A percentile compares a stretch with the other conserved stretches of the same genome.
phyloP scores from a whole-genome alignment of 1,140 invertebrate genomes.

The Stratiolaelaps scimitus region DNA sequence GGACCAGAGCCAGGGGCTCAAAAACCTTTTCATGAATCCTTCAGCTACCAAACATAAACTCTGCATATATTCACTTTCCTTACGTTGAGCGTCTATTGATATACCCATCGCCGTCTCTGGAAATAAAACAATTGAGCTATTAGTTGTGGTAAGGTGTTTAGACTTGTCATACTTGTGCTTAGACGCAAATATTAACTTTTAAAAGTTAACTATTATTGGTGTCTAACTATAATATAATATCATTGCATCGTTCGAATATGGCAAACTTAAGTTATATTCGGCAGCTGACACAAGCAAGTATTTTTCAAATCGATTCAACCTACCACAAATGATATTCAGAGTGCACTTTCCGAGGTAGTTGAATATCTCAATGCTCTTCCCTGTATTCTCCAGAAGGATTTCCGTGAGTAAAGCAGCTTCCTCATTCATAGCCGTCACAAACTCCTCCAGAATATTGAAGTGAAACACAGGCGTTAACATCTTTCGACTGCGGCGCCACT shows the following conservation, averaged over 20 bases:
- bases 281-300: no score
- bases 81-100: conserved; percentile 54
- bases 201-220: no score
- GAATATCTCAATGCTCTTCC: conserved; percentile 54
- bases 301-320: no score
- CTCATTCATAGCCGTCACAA: conserved; percentile 61
- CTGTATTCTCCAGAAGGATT: conserved; percentile 44
- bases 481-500: conserved; percentile 63
- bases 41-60: conserved; percentile 39
- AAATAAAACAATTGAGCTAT: no score
- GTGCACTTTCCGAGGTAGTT: conserved; percentile 63
- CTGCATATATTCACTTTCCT: conserved; percentile 57
- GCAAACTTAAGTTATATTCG: no score
- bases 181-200: no score
- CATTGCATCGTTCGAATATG: no score
- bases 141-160: no score
- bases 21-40: neutral
- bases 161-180: no score
- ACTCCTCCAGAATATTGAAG: conserved; percentile 68
- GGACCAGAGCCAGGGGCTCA: conserved; percentile 32
- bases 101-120: conserved; percentile 68
- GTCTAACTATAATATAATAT: no score
- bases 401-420: conserved; percentile 53
- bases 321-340: conserved; percentile 65
- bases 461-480: conserved; percentile 78